Percentiles rank a stretch among this genome's conserved stretches.
Evolutionary conservation across 2,888 invertebrate species (phyloP).

Genomic region (Tipula helvola): DNA sequence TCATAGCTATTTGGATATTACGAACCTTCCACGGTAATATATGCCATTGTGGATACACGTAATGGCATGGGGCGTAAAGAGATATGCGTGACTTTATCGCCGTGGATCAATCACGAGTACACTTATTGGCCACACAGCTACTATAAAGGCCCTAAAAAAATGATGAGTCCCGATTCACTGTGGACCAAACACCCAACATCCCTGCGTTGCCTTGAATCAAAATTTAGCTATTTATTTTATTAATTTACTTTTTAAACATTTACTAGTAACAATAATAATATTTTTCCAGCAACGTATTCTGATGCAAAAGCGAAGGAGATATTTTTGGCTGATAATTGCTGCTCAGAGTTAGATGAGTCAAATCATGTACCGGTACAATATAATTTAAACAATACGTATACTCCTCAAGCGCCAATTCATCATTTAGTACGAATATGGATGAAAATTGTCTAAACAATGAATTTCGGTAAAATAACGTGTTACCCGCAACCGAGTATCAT

Average conservation of each 20-base stretch:
- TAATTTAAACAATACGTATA: background rate
- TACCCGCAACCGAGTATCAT: too few relatives aligned
- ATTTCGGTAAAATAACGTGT: too few relatives aligned
- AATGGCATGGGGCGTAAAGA: background rate
- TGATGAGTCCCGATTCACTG: too few relatives aligned
- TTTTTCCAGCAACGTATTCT: background rate
- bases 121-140: conserved; percentile 5
- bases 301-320: background rate
- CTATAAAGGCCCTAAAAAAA: too few relatives aligned
- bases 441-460: too few relatives aligned
- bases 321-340: background rate
- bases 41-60: background rate
- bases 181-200: too few relatives aligned
- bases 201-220: too few relatives aligned
- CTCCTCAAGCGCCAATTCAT: background rate
- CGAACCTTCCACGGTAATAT: background rate
- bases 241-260: too few relatives aligned
- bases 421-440: background rate
- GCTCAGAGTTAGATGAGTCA: background rate
- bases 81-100: background rate
- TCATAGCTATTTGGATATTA: too few relatives aligned
- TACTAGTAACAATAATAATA: background rate
- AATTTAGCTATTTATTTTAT: too few relatives aligned
- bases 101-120: background rate
- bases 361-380: background rate